Percentiles rank a stretch among this genome's conserved stretches.
phyloP scores from a whole-genome alignment of 2,797 vertebrate species.

The Bradypodion ventrale region DNA sequence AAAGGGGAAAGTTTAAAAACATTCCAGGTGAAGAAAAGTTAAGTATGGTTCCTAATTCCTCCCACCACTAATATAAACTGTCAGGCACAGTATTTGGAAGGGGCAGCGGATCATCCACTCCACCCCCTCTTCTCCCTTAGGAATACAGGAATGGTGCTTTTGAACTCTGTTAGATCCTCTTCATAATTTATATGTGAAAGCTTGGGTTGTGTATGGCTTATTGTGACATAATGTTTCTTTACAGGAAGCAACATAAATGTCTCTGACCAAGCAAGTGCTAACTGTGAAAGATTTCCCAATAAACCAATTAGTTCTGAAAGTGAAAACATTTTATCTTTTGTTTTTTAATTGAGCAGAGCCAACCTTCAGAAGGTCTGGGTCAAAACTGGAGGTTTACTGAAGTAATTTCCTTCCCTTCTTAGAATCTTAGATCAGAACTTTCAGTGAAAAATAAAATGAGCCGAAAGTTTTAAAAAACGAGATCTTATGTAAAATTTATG shows the following conservation, averaged over 20 bases:
- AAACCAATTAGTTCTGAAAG: neutral
- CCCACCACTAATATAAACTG: neutral
- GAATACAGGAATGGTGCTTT: neutral
- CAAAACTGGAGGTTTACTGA: neutral
- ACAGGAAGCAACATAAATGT: neutral
- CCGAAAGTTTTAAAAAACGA: neutral
- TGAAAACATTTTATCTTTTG: neutral
- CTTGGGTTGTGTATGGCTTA: neutral
- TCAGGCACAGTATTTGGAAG: neutral
- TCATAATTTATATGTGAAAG: neutral
- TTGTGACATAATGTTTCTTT: neutral
- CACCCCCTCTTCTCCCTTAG: neutral
- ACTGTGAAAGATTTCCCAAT: neutral
- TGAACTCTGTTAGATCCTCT: neutral
- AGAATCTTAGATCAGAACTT: neutral
- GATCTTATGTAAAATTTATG: neutral
- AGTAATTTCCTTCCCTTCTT: neutral
- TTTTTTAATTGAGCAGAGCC: neutral
- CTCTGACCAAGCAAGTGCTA: neutral
- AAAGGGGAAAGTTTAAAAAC: no score
- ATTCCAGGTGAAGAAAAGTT: neutral
- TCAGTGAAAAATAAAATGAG: neutral
- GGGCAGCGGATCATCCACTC: neutral
- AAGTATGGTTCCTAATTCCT: neutral
- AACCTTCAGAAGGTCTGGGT: neutral